Base-by-base conservation (phyloP, 2,888 invertebrate species). In the Erebia ligea region DNA sequence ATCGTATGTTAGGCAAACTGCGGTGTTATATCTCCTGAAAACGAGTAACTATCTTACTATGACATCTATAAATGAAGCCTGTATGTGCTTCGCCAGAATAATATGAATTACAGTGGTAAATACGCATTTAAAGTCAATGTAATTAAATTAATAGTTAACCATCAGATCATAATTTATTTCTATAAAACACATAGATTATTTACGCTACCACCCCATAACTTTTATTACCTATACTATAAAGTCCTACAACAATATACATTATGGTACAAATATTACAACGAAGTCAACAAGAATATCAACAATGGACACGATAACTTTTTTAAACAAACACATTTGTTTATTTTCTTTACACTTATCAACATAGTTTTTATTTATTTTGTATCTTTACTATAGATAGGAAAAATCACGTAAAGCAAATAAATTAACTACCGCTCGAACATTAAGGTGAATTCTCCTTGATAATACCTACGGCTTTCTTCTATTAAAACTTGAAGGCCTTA, bases 211-310 rank as follows among this genome's bases (percentile, higher is more conserved):
- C 13, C 65, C 13, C 50, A 42, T 19, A 56, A 15, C 42, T 42
- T 56, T 56, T 45, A 56, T 56, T 40, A 40, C 25, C n/a, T 59
- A 17, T 59, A 42, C 10, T 34, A 42, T 17, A n/a, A 52, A 17
- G 40, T 17, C 21, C 48, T 61, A 67, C 17, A 69, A 17, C 17
- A 52, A 62, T 71, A 63, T 71, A 73, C 69, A 79, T 76, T 80
- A 77, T 77, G 62, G 77, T 77, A 80, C 78, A 80, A 78, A 76
- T 75, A 76, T 88, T 91, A 92, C 89, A 91, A 87, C 87, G 92
- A 91, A 91, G 86, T 91, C 88, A 93, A 93, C 92, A 92, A 92
- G 92, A 92, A 91, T 91, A 92, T 91, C 90, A 92, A 93, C 92
- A 92, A 92, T 93, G 92, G 92, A 92, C 92, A 89, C 80, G 81